These are phyloP conservation scores for Malurus splendens DNA, from an alignment of 2,797 vertebrate species.

Conservation along the genomic window DNA sequence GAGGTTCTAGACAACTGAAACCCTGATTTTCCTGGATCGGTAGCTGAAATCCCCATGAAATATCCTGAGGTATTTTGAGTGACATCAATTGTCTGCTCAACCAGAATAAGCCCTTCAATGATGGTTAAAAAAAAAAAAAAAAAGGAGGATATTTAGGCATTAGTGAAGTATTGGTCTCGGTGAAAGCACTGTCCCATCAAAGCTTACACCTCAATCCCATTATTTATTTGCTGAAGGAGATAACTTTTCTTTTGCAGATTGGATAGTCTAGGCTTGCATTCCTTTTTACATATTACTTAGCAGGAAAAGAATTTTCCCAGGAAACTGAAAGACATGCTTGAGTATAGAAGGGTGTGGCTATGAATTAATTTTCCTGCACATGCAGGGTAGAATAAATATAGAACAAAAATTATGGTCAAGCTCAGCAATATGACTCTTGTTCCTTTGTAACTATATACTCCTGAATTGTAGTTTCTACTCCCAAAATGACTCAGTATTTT, in stretches of 20 bases:
- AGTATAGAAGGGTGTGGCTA: not conserved
- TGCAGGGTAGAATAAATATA: not conserved
- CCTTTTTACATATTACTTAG: not conserved
- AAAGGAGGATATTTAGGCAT: not conserved
- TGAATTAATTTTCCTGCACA: not conserved
- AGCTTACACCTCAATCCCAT: not conserved
- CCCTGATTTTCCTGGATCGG: not conserved
- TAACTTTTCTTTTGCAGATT: not conserved
- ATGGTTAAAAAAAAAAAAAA: not conserved
- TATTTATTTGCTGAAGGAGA: not conserved
- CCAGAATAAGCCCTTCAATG: not conserved
- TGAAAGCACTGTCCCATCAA: not conserved
- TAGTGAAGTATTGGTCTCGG: not conserved
- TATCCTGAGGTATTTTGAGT: not conserved
- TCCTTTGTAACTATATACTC: not conserved
- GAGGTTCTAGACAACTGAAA: not conserved
- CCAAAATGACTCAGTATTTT: not conserved
- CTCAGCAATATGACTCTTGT: not conserved
- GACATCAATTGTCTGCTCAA: not conserved
- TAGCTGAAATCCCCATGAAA: not conserved
- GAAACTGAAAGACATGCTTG: not conserved
- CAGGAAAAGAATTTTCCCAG: not conserved
- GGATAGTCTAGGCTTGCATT: not conserved
- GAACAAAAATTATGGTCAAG: not conserved
- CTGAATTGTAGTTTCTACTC: not conserved